Base-by-base conservation (phyloP, 2,888 invertebrate genomes). In the Drosophila meridionalis region DNA sequence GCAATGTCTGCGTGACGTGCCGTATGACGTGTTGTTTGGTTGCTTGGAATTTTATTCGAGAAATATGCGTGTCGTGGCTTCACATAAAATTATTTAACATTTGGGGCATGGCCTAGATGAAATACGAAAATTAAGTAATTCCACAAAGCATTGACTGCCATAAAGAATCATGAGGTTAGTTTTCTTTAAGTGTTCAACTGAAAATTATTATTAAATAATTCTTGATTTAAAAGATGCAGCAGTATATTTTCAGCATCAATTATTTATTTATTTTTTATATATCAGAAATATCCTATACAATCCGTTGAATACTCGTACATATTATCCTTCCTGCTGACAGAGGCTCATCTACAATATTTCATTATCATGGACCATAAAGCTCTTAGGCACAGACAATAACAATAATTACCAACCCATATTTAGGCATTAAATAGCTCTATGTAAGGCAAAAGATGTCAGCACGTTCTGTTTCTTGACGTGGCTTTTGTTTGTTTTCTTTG, bases 341-440 rank as follows among this genome's bases (percentile, higher is more conserved):
- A 9, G 9, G 40, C 12, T 5, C 3, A 12, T 30, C 34, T n/a
- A 2, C 20, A 20, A 20, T 20, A 20, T 12, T 6, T 53, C 36
- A 7, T 40, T 38, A 1, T 30, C n/a, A 28, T 9, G 53, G 38
- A 30, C 26, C 14, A 59, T 42, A 48, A 63, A 34, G 56, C 56
- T 61, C 56, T 50, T 45, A 61, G 38, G 63, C 62, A 64, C 69
- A 72, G 38, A 53, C 14, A 20, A 11, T 38, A 69, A 47, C 53
- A 30, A 63, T 64, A 63, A 78, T 61, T 57, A 67, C 43, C 36
- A 43, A 57, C 61, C 69, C 50, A 64, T 62, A 66, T 79, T 81
- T 70, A 48, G 69, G 71, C 81, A 73, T 58, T 68, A 81, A 86
- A 84, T 77, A 47, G 73, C 73, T 82, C 66, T 57, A 74, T 76